phyloP scores from a whole-genome alignment of 35 echinoderm and acorn worm genomes.

The Lytechinus variegatus region DNA sequence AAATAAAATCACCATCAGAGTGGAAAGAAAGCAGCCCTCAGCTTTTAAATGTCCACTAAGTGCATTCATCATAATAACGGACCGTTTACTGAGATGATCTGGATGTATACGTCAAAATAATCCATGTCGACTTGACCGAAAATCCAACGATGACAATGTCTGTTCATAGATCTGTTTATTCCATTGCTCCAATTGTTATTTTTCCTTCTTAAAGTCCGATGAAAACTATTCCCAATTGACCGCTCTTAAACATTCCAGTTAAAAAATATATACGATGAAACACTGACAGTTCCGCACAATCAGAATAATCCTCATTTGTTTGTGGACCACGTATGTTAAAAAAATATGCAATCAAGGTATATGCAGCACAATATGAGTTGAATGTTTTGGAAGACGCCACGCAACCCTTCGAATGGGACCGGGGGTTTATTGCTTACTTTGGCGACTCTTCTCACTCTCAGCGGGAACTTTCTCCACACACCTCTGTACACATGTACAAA shows the following conservation, averaged over 20 bases:
- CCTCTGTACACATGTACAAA: background rate
- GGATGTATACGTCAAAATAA: background rate
- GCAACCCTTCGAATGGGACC: background rate
- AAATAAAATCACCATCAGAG: too few relatives aligned
- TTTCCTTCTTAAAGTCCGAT: background rate
- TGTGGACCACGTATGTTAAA: background rate
- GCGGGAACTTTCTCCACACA: background rate
- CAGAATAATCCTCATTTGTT: too few relatives aligned
- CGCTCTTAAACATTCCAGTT: background rate
- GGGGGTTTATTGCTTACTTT: background rate
- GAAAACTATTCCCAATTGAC: background rate
- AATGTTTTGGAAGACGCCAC: background rate
- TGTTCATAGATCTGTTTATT: background rate
- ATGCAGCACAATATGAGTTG: background rate
- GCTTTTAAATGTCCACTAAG: too few relatives aligned
- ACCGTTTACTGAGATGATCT: background rate
- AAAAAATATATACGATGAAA: background rate
- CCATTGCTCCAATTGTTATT: background rate
- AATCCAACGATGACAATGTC: background rate
- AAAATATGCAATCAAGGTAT: background rate
- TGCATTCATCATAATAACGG: too few relatives aligned
- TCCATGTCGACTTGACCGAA: background rate
- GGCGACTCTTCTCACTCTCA: background rate
- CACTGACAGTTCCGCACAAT: too few relatives aligned
- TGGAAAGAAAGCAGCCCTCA: too few relatives aligned